phyloP scores from a whole-genome alignment of 2,113 vertebrate genomes.

The Artemisiospiza belli region DNA sequence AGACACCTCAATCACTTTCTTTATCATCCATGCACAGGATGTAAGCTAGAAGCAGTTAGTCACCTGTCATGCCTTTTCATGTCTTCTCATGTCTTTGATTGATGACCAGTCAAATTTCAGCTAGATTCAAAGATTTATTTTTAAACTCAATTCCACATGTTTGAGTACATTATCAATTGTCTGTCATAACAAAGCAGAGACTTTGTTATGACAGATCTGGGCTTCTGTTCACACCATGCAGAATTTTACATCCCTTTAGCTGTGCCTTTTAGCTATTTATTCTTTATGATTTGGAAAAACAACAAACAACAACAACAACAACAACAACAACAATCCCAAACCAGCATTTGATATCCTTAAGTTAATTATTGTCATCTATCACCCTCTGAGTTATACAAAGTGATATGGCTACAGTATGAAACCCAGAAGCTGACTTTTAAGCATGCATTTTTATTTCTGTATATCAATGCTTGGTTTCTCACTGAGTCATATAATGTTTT shows the following conservation, averaged over 20 bases:
- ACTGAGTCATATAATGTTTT: not conserved
- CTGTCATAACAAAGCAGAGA: not conserved
- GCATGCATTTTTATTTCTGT: not conserved
- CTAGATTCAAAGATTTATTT: conserved; percentile 37
- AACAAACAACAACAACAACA: not conserved
- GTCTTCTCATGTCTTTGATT: conserved; percentile 1
- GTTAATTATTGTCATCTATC: not conserved
- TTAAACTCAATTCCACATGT: not conserved
- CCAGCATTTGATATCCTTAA: not conserved
- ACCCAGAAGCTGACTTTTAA: not conserved
- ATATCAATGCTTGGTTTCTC: not conserved
- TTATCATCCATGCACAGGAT: not conserved
- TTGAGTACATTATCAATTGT: conserved; percentile 14
- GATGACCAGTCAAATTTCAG: conserved; percentile 39
- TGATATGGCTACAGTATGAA: not conserved
- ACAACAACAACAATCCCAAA: not conserved
- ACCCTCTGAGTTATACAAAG: not conserved
- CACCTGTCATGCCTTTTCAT: not conserved
- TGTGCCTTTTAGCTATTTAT: not conserved
- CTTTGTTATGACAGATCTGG: not conserved
- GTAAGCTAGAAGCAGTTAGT: not conserved
- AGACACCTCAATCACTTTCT: not conserved
- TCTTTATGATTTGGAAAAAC: not conserved
- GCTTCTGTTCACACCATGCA: not conserved
- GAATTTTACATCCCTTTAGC: not conserved